Base-by-base conservation (phyloP, 2,797 vertebrate species). In the Arrhamphus sclerolepis region DNA sequence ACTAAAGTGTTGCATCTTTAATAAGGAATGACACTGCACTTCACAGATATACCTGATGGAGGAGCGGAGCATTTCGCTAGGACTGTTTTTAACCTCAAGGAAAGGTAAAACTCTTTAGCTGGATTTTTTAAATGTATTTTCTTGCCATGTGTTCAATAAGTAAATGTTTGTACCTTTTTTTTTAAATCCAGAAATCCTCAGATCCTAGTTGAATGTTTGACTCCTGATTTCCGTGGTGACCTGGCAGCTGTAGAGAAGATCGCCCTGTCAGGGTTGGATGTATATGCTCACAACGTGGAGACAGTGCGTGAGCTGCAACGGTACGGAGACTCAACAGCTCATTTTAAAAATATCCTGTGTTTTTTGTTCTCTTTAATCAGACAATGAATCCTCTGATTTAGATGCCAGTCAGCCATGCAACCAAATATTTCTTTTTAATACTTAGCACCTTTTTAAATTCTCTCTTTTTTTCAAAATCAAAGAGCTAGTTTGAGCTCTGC, bases 231-330 rank as follows among this genome's bases (percentile, higher is more conserved):
- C 48, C 91, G 95, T 26, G 97, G 97, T 0, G 94, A 99, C 78
- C 90, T 97, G 22, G 68, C 77, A 8, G 93, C 97, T 0, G 93
- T 99, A 52, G 95, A 95, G 86, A 96, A 90, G 55, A 93, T 99
- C 0, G 92, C 92, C 2, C 24, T 86, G 64, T 99, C 97, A 0
- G 96, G 97, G 2, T 90, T 98, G 64, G 97, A 99, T 5, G 98
- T 99, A 5, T 99, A 95, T 0, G 98, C 97, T 0, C 98, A 99
- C 83, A 98, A 99, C 18, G 92, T 99, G 75, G 97, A 98, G 87
- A 99, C 97, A 0, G 97, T 99, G 56, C 93, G 95, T 0, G 94
- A 94, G n/a, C 84, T 98, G 20, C 98, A 99, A 78, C 93, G 96
- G 98, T 99, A 76, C 6, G 11, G 17, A 31, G 20, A 43, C 17